Conservation (phyloP, 2,797 vertebrate species). For the Lates japonicus region DNA sequence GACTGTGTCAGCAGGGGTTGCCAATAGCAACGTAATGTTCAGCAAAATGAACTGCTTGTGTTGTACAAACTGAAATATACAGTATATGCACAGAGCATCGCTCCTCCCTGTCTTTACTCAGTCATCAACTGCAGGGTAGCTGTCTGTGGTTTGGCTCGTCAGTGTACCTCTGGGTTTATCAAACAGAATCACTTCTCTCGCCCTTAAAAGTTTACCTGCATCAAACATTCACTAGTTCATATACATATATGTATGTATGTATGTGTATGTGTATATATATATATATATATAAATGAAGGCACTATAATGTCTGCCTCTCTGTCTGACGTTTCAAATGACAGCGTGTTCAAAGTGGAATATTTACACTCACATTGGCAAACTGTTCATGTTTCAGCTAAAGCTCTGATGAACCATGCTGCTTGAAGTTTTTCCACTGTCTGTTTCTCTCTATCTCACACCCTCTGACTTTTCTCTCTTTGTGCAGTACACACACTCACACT, state of each 20-base stretch:
- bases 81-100: too few relatives aligned
- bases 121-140: not conserved
- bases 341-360: not conserved
- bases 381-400: not conserved
- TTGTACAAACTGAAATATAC: not conserved
- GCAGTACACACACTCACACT: not conserved
- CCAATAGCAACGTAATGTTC: not conserved
- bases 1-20: not conserved
- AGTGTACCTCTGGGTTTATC: not conserved
- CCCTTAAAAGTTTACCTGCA: not conserved
- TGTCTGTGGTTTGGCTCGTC: not conserved
- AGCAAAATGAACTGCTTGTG: not conserved
- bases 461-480: slow-evolving; percentile 10
- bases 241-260: too few relatives aligned
- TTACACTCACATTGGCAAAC: not conserved
- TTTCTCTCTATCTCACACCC: not conserved
- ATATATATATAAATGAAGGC: not conserved
- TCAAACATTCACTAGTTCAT: not conserved
- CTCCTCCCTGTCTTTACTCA: not conserved
- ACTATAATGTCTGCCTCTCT: not conserved
- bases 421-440: not conserved
- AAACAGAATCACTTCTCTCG: not conserved
- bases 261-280: too few relatives aligned
- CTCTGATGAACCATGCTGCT: slow-evolving; percentile 12
- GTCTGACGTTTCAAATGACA: not conserved